Base-by-base conservation (phyloP, 2,888 invertebrate species). In the Stenodera caucasica region DNA sequence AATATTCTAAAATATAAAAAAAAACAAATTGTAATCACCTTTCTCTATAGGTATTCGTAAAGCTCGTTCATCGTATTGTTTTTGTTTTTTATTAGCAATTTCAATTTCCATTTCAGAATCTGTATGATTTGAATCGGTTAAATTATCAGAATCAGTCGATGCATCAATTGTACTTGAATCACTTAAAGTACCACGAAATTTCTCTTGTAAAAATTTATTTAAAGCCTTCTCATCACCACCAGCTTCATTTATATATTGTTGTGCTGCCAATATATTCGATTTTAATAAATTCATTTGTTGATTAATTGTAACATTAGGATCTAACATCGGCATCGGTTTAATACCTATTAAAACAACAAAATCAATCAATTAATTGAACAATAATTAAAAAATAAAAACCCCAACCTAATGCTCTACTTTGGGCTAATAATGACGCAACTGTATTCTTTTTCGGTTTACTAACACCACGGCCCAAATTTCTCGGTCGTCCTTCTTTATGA, bases 361-460 rank as follows among this genome's bases (percentile, higher is more conserved):
- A 12, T 45, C 9, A 45, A 15, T 26, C 5, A 5, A 26, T 4
- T 4, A 26, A 26, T 8, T 26, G 51, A 56, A 26, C 18, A 14
- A 53, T 14, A 30, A 29, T 8, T 3, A 26, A n/a, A 53, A 29
- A 29, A 40, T 6, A 33, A 55, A 26, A 15, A 18, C 53, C 62
- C 68, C 63, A 69, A 80, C 82, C 92, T 35, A 93, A 84, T 5
- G 93, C 94, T 60, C 94, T 82, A 75, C 92, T 92, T 81, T 94
- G 94, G 0, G 94, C 94, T 67, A 94, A 81, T 54, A 94, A 81
- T 2, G 94, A 94, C 0, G 94, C 94, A 1, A 94, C 94, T 0
- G 94, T 94, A 78, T 94, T 94, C 83, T 94, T 94, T 84, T 94
- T 94, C 64, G 94, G 94, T 78, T 93, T 93, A 72, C 92, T 92